Percentiles rank a stretch among this genome's conserved stretches.
These are phyloP conservation scores for Cryptops parisi DNA, from an alignment of 2,888 invertebrate species.

Conservation along the genomic window DNA sequence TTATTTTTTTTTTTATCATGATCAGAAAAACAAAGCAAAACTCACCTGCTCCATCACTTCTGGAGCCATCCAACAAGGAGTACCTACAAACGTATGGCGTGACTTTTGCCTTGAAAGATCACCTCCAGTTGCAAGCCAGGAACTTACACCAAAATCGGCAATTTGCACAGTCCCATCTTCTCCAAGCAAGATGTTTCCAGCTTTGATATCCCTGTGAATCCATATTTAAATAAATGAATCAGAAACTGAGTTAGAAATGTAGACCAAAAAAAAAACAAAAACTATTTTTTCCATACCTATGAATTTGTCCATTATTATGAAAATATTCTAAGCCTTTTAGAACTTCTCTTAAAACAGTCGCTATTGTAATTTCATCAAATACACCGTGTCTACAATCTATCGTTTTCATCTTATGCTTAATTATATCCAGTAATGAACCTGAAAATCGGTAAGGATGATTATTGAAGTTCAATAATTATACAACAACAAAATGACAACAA, in stretches of 20 bases:
- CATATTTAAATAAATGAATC: neutral
- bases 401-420: conserved; percentile 89
- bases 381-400: conserved; percentile 87
- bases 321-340: conserved; percentile 96
- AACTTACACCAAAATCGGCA: conserved; percentile 97
- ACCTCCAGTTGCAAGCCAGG: conserved; percentile 89
- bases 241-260: conserved; percentile 13
- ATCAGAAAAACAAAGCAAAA: too few species aligned
- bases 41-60: conserved; percentile 95
- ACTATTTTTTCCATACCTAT: conserved; percentile 48
- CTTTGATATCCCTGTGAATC: conserved; percentile 73
- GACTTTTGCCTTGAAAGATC: conserved; percentile 88
- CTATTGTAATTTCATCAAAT: conserved; percentile 93
- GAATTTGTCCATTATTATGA: conserved; percentile 96
- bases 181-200: conserved; percentile 92
- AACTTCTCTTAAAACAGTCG: conserved; percentile 88
- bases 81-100: conserved; percentile 95
- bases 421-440: conserved; percentile 45
- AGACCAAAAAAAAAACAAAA: conserved; percentile 8
- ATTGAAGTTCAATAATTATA: neutral
- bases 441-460: neutral
- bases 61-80: conserved; percentile 99
- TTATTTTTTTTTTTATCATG: too few species aligned
- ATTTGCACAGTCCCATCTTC: conserved; percentile 96
- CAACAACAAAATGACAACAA: neutral